Base-by-base conservation (phyloP, 2,888 invertebrate species). In the Apamea epomidion region DNA sequence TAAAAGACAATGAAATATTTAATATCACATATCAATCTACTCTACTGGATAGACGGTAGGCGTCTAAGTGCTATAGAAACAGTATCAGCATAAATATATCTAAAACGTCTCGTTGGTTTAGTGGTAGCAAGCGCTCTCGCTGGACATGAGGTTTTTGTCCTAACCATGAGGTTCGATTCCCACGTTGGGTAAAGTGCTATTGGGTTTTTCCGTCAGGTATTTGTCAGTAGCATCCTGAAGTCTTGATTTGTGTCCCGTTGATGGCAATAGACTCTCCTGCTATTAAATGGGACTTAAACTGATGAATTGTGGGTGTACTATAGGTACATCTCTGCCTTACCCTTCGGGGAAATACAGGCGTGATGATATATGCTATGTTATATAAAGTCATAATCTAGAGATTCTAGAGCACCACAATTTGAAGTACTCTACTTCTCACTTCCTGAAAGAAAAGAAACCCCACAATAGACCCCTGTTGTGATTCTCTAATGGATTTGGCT, bases 401-500 rank as follows among this genome's bases (percentile, higher is more conserved):
- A 29, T 10, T 48, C 45, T 60, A 60, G n/a, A 75, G 5, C 76
- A n/a, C 32, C 76, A n/a, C 16, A 64, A 37, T 80, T 62, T 64
- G 16, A 71, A 72, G 54, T 58, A 81, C 48, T 75, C 42, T 58
- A 81, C 48, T 75, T 51, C 25, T 42, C 58, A 64, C 58, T 25
- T 75, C 32, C 7, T 29, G 16, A 42, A 14, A 64, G 21, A n/a
- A 80, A 74, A 37, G 62, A 64, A 62, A 18, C 54, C 51, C 3
- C 37, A 65, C 58, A 72, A 82, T 68, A 73, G 62, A 45, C 32
- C 65, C 32, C n/a, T n/a, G 64, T 67, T 86, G 68, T 76, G 79
- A 74, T 76, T 74, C 62, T 62, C 67, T 37, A 77, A 70, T 71
- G 74, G 67, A 83, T 82, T 82, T 74, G 70, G 60, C 68, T 85